Base-by-base conservation (phyloP, 1,140 invertebrate genomes). In the Linepithema humile region DNA sequence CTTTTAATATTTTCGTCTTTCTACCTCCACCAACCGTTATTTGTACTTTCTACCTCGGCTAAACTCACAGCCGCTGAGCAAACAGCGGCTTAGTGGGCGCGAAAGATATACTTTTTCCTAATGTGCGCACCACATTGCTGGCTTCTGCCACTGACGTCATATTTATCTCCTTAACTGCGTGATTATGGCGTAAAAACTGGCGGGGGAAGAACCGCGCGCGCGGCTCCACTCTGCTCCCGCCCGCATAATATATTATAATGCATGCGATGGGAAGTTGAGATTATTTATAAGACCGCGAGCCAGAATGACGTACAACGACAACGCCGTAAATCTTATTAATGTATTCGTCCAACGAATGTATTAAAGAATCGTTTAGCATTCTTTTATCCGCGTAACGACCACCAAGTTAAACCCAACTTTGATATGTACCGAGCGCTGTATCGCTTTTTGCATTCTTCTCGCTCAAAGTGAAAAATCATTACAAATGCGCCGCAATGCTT, bases 81-180 rank as follows among this genome's bases (percentile, higher is more conserved):
- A 83, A 83, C 78, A 84, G 73, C 26, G 55, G 69, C 57, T 86
- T 86, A 82, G 38, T 57, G 60, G 57, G 53, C 60, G 85, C 82
- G 72, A 73, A 73, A 69, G 80, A 88, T 87, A 90, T 91, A 90
- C 78, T 89, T 92, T 90, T 87, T 89, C 85, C 82, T 87, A 88
- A 87, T 91, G 86, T 77, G 70, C 90, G 53, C 67, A 75, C 85
- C 80, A 73, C 86, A 67, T 88, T 86, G 78, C 88, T 87, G 75
- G 89, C 84, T 87, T 88, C 90, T 92, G 91, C 80, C 85, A 83
- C 90, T 92, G 92, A 92, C 91, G 87, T 92, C 87, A 90, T 92
- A 93, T 93, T 93, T 92, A 92, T 93, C 91, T 92, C 90, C 89
- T 88, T 90, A 92, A 92, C 92, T 91, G 87, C 85, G 82, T 90